Evolutionary conservation across 1,140 invertebrate genomes (phyloP).

Genomic region (Brachionus manjavacas): DNA sequence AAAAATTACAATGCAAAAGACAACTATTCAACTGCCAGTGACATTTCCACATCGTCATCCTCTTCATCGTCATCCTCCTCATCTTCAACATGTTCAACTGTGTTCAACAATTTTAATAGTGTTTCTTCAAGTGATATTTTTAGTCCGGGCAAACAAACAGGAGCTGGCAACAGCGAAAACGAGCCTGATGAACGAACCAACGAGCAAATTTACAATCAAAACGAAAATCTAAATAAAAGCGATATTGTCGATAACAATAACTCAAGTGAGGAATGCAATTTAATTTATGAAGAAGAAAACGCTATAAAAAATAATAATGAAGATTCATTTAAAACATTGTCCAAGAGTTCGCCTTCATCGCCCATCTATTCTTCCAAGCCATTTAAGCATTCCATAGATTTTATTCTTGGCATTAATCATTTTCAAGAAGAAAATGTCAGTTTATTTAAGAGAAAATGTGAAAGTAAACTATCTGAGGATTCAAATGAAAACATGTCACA

Average conservation of each 20-base stretch:
- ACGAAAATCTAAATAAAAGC: not conserved
- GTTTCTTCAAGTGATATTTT: not conserved
- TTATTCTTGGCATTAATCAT: not conserved
- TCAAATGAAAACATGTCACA: not conserved
- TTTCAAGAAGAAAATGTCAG: not conserved
- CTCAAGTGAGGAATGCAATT: not conserved
- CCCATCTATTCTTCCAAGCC: not conserved
- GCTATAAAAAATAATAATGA: not conserved
- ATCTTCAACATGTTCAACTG: slow-evolving; percentile 5
- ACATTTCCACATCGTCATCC: not conserved
- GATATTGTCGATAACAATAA: not conserved
- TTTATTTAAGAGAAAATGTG: not conserved
- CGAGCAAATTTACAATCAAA: not conserved
- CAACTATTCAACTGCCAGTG: not conserved
- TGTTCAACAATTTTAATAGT: not conserved
- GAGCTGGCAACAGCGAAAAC: not conserved
- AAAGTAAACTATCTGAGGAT: not conserved
- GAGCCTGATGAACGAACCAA: not conserved
- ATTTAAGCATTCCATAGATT: slow-evolving; percentile 25
- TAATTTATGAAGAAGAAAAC: not conserved
- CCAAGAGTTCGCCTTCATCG: not conserved
- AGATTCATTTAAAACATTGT: not conserved
- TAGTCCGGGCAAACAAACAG: not conserved
- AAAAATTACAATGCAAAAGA: not conserved
- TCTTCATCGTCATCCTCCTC: not conserved